phyloP scores from a whole-genome alignment of 2,113 vertebrate genomes.

The Mustelus asterias region DNA sequence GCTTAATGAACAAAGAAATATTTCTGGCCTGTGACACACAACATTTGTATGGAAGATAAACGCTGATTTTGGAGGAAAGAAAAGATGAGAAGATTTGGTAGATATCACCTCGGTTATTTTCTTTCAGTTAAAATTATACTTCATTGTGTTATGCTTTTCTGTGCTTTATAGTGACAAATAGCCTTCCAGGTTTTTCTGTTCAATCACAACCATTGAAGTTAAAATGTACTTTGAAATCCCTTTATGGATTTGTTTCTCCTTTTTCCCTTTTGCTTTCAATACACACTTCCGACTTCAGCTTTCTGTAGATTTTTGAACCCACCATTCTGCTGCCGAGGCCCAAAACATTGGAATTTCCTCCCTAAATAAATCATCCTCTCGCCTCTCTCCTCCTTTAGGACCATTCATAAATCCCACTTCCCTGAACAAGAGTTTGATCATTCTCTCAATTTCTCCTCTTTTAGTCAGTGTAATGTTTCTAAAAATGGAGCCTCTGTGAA shows the following conservation, averaged over 20 bases:
- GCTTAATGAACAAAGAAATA: not conserved
- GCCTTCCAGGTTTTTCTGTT: not conserved
- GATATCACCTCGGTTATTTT: not conserved
- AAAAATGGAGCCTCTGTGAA: not conserved
- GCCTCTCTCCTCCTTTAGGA: not conserved
- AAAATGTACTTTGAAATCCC: not conserved
- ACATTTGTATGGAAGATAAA: not conserved
- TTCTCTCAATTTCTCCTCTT: not conserved
- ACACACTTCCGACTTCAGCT: too few relatives aligned
- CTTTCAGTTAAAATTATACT: too few relatives aligned
- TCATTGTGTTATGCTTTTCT: not conserved
- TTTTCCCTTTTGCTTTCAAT: not conserved
- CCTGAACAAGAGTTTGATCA: not conserved
- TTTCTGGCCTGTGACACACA: not conserved
- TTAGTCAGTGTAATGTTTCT: not conserved
- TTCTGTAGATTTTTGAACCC: not conserved
- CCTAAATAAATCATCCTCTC: not conserved
- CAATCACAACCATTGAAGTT: not conserved
- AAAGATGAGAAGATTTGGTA: not conserved
- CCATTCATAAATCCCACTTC: too few relatives aligned
- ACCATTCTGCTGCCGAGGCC: not conserved
- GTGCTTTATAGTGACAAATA: not conserved
- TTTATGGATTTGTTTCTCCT: not conserved
- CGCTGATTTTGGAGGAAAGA: not conserved
- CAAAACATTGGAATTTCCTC: not conserved